Base-by-base conservation (phyloP, 1,140 invertebrate genomes). In the Aphelinus atriplicis region DNA sequence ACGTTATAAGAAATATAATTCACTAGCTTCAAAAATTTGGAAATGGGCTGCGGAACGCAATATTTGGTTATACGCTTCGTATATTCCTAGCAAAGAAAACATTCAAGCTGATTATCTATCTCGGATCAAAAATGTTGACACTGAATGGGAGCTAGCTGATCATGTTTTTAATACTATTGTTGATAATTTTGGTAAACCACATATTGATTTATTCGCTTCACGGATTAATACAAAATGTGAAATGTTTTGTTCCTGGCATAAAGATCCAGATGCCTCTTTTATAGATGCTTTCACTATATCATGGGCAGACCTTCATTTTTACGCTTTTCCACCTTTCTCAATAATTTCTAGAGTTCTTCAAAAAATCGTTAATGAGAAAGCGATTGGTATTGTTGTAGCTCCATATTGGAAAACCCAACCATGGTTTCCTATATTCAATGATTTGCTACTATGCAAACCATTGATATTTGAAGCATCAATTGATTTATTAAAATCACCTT, bases 401-500 rank as follows among this genome's bases (percentile, higher is more conserved):
- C 72, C 78, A 26, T 10, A 45, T 42, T 80, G 79, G 80, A 53
- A 70, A 6, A n/a, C 74, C 47, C 78, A 81, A 62, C 78, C 63
- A 1, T 84, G 81, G 81, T 84, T 73, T 65, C 82, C 82, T 3
- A 26, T 83, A 3, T 74, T 82, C 48, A 6, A 6, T 6, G 10
- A 55, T 6, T 10, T 55, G 5, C 53, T 80, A 10, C 26, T 62
- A 7, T 71, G 76, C 2, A 70, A 80, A n/a, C 63, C 71, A 48
- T 43, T 81, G 26, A 75, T 64, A 53, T 71, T 81, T 1, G 47
- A 76, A 10, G 75, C 81, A 47, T 50, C 68, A 57, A 67, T 57
- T 67, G 7, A 77, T 58, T 66, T 81, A 68, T 45, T 68, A 10
- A 55, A 3, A 26, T 55, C 48, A 7, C 53, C 53, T 68, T 68